Conservation (phyloP, 1,140 invertebrate genomes). For the Brachionus calyciflorus region DNA sequence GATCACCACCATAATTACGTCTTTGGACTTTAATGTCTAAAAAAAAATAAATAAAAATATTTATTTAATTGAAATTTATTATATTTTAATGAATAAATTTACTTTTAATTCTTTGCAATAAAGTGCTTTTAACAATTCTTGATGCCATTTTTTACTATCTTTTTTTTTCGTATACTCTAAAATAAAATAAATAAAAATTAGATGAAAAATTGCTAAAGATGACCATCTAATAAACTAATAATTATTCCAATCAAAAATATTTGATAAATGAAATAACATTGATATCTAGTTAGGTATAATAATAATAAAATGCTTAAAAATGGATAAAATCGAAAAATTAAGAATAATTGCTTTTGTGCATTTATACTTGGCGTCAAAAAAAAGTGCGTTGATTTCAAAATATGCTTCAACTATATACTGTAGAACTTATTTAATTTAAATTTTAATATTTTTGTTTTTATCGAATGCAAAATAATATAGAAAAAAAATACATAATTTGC, state of each 20-base stretch:
- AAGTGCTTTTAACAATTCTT: slow-evolving; percentile 12
- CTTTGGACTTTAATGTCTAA: slow-evolving; percentile 36
- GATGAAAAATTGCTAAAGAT: too few relatives aligned
- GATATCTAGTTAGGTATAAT: not conserved
- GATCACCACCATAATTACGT: slow-evolving; percentile 24
- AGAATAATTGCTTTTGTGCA: not conserved
- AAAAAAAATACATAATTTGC: slow-evolving; percentile 1
- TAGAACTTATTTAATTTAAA: slow-evolving; percentile 2
- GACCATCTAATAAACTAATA: too few relatives aligned
- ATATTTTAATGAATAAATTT: not conserved
- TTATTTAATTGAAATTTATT: not conserved
- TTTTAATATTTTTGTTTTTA: not conserved
- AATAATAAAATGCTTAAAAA: not conserved
- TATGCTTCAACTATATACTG: not conserved
- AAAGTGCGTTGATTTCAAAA: slow-evolving; percentile 40
- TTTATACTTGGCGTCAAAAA: slow-evolving; percentile 43
- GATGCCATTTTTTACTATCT: slow-evolving; percentile 18
- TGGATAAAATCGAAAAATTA: not conserved
- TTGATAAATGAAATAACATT: not conserved
- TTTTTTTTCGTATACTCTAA: too few relatives aligned
- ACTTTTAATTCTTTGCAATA: slow-evolving; percentile 37
- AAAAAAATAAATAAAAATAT: not conserved
- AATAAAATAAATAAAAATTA: too few relatives aligned
- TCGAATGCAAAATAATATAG: not conserved
- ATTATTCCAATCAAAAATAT: too few relatives aligned